Base-by-base conservation (phyloP, 1,140 invertebrate genomes). In the Drosophila jambulina region DNA sequence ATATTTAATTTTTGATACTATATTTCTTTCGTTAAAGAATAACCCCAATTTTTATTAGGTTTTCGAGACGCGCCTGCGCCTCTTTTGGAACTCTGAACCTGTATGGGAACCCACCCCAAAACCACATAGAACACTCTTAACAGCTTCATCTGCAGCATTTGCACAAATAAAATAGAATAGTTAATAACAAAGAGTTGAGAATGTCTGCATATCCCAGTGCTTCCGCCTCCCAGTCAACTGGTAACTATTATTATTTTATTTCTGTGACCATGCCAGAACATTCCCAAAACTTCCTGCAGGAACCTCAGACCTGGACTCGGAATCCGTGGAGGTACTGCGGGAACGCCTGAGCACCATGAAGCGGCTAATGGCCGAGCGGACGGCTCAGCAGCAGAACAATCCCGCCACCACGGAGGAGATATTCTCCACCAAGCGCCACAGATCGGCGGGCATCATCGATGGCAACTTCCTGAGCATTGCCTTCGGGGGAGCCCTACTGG, bases 391-490 rank as follows among this genome's bases (percentile, higher is more conserved):
- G 93, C 91, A 94, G 72, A 79, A 93, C 69, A 94, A 93, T 46
- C 87, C 94, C 21, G 93, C 93, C 34, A 93, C 93, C 19, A 92
- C 93, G 0, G 93, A 93, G 63, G 93, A 94, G 72, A 92, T 84
- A 49, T 93, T 81, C 61, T 80, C 69, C 63, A 93, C 93, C 6
- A 91, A 93, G 49, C 94, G 93, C 27, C 93, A 94, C 38, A 93
- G 93, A 34, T 93, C 94, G 4, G 95, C 94, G 8, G 95, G 94
- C 25, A 95, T 97, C 77, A 97, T 97, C 43, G 96, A 97, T 82
- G 96, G 96, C 0, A 96, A 95, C 84, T 97, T 97, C 83, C 93
- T 97, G 0, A 96, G 96, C 70, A 94, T 96, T 76, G 96, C 97
- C 21, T 97, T 97, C 81, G 95, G 95, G 6, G 95, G 95, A 2